A percentile compares a stretch with the other conserved stretches of the same genome.
These are phyloP conservation scores for Chamaetylas fuelleborni DNA, from an alignment of 2,113 vertebrate species.

Conservation along the genomic window DNA sequence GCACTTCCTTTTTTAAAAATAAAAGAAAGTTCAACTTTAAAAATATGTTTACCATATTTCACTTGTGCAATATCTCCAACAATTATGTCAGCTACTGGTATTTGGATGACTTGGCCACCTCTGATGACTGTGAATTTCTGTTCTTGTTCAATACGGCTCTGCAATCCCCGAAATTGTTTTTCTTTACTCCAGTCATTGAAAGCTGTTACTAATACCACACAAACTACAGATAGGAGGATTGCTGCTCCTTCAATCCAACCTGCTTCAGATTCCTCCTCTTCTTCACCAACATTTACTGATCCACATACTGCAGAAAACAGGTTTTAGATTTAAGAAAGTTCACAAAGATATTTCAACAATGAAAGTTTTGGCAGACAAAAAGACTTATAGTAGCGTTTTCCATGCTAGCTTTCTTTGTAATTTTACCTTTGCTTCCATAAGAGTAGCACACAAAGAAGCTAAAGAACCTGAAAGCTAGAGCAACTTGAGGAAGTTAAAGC, in stretches of 20 bases:
- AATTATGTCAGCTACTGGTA: slow-evolving; percentile 95
- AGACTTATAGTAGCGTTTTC: not conserved
- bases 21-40: not conserved
- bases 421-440: not conserved
- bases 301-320: slow-evolving; percentile 85
- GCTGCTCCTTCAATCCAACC: slow-evolving; percentile 98
- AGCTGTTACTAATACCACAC: slow-evolving; percentile 96
- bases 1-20: not conserved
- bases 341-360: not conserved
- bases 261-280: slow-evolving; percentile 91
- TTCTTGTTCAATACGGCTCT: slow-evolving; percentile 98
- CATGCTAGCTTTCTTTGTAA: not conserved
- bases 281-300: slow-evolving; percentile 83
- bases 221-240: slow-evolving; percentile 94
- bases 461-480: not conserved
- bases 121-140: slow-evolving; percentile 98
- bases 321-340: slow-evolving; percentile 7
- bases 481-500: not conserved
- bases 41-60: slow-evolving; percentile 89
- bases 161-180: slow-evolving; percentile 95
- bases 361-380: not conserved
- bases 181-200: slow-evolving; percentile 99
- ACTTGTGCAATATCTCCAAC: slow-evolving; percentile 98
- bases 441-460: not conserved
- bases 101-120: slow-evolving; percentile 94